These are phyloP conservation scores for Sakesphorus luctuosus DNA, from an alignment of 2,113 vertebrate species.

Conservation along the genomic window DNA sequence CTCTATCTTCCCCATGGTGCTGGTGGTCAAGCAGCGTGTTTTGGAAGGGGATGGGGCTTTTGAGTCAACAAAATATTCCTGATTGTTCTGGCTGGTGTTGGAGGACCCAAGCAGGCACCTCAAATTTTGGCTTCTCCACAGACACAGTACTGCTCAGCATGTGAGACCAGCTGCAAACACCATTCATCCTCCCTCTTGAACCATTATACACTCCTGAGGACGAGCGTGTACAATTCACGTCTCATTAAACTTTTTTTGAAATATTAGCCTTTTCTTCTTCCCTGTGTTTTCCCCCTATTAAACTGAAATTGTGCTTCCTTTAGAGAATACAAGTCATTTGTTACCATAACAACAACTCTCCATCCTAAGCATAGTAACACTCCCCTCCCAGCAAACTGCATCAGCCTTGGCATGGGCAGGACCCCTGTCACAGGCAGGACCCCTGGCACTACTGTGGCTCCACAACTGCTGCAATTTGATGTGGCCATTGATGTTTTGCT, in stretches of 20 bases:
- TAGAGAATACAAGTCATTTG: slow-evolving; percentile 64
- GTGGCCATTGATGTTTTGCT: background rate
- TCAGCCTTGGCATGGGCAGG: background rate
- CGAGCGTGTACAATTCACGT: background rate
- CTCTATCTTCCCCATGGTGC: fast-evolving
- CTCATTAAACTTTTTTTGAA: slow-evolving; percentile 48
- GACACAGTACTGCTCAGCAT: fast-evolving
- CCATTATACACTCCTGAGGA: background rate
- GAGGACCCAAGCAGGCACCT: fast-evolving
- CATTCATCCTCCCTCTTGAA: background rate
- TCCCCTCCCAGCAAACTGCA: background rate
- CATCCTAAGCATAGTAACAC: background rate
- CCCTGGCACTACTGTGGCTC: background rate
- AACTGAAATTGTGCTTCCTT: slow-evolving; percentile 37
- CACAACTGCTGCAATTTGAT: fast-evolving
- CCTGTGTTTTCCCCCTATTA: slow-evolving; percentile 17
- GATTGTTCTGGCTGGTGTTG: fast-evolving
- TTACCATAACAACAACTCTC: slow-evolving; percentile 76
- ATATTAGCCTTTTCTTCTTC: slow-evolving; percentile 21
- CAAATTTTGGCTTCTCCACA: fast-evolving
- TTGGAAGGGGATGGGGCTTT: background rate
- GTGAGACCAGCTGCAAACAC: background rate
- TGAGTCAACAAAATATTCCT: fast-evolving
- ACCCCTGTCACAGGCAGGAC: background rate
- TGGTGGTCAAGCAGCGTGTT: fast-evolving